Conservation (phyloP, 2,797 vertebrate genomes). For the Sebastes wilsoni region DNA sequence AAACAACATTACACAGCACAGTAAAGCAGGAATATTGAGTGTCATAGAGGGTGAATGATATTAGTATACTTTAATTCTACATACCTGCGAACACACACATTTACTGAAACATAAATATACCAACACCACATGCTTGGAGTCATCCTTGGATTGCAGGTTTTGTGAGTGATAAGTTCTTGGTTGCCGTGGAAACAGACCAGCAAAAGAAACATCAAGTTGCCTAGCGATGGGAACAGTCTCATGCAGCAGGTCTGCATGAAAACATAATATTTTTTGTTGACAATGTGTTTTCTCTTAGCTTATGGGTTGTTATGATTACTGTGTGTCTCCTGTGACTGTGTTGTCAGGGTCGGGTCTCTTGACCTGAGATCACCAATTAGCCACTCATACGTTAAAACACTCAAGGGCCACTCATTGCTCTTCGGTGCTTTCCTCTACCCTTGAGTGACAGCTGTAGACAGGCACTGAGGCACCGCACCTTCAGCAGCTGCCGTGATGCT, state of each 20-base stretch:
- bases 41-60: background rate
- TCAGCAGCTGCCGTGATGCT: slow-evolving; percentile 43
- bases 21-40: background rate
- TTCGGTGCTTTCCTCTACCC: background rate
- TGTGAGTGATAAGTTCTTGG: slow-evolving; percentile 42
- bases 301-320: slow-evolving; percentile 14
- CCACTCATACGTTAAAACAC: background rate
- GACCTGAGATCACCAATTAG: background rate
- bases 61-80: background rate
- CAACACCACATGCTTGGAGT: background rate
- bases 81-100: background rate
- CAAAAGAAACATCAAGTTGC: slow-evolving; percentile 39
- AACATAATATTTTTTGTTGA: background rate
- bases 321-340: background rate
- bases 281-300: slow-evolving; percentile 11
- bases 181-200: slow-evolving; percentile 73
- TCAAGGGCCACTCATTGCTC: background rate
- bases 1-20: slow-evolving; percentile 18
- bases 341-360: slow-evolving; percentile 5
- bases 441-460: slow-evolving; percentile 63
- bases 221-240: slow-evolving; percentile 32
- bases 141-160: slow-evolving; percentile 29
- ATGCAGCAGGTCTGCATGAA: slow-evolving; percentile 13
- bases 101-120: background rate
- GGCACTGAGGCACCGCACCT: slow-evolving; percentile 17